These are phyloP conservation scores for Pseudopipra pipra DNA, from an alignment of 2,113 vertebrate species.

Conservation along the genomic window DNA sequence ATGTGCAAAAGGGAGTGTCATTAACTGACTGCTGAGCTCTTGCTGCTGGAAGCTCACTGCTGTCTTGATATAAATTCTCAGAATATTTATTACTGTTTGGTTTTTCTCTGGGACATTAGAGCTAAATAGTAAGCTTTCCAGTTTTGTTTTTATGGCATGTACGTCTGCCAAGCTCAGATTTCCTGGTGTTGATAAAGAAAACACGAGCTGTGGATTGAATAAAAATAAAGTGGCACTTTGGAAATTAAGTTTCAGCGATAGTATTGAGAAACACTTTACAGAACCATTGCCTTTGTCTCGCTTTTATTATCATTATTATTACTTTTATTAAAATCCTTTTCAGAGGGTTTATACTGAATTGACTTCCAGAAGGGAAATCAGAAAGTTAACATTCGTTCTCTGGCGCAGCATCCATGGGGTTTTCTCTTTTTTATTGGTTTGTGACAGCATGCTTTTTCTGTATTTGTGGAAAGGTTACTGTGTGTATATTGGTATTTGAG, in stretches of 20 bases:
- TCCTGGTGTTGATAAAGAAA: not conserved
- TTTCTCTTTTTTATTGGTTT: not conserved
- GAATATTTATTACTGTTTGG: not conserved
- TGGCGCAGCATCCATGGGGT: rapidly evolving
- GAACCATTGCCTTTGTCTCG: not conserved
- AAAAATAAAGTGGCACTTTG: not conserved
- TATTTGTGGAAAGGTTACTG: not conserved
- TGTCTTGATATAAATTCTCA: not conserved
- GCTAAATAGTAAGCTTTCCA: not conserved
- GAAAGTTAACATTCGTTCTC: not conserved
- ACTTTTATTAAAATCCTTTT: not conserved
- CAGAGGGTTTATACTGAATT: not conserved
- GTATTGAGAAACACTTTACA: constrained; percentile 3
- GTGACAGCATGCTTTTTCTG: not conserved
- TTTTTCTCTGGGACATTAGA: not conserved
- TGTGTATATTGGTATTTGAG: not conserved
- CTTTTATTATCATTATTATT: not conserved
- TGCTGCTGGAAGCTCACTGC: not conserved
- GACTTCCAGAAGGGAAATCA: not conserved
- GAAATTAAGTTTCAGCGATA: not conserved
- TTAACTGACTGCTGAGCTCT: not conserved
- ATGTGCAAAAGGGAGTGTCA: not conserved
- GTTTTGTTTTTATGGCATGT: not conserved
- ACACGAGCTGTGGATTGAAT: not conserved
- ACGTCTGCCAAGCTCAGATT: not conserved